phyloP scores from a whole-genome alignment of 2,797 vertebrate genomes.

The Phoxinus dragarum region DNA sequence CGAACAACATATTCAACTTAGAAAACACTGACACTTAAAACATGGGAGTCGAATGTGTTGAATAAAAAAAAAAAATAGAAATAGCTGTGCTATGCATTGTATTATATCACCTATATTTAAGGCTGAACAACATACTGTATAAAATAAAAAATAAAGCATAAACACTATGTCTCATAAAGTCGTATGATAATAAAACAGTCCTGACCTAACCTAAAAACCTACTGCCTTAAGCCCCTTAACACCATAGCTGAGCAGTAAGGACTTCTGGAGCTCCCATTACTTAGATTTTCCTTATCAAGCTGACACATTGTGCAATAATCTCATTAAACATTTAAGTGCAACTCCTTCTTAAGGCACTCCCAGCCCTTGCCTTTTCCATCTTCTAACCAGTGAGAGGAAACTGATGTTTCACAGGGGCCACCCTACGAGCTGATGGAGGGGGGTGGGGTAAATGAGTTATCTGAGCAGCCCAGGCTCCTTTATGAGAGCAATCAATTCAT shows the following conservation, averaged over 20 bases:
- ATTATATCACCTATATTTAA: neutral
- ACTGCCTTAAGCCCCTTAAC: slow-evolving; percentile 3
- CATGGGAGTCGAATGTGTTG: neutral
- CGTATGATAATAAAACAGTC: slow-evolving; percentile 2
- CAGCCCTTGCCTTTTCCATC: slow-evolving; percentile 29
- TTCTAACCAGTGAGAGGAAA: slow-evolving; percentile 49
- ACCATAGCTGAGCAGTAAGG: slow-evolving; percentile 41
- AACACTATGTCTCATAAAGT: neutral
- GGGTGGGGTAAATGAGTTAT: slow-evolving; percentile 35
- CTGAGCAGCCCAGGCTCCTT: slow-evolving; percentile 35
- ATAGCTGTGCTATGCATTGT: neutral
- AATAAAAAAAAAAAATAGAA: neutral
- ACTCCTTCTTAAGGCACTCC: slow-evolving; percentile 59
- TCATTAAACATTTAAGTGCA: slow-evolving; percentile 76
- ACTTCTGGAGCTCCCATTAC: slow-evolving; percentile 46
- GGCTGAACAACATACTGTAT: neutral
- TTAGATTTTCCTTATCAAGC: slow-evolving; percentile 49
- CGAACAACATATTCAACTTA: neutral
- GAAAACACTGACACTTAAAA: neutral
- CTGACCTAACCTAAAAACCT: slow-evolving; percentile 29
- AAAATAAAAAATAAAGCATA: neutral
- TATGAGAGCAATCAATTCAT: slow-evolving; percentile 55
- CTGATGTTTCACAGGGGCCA: slow-evolving; percentile 31
- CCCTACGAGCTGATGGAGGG: slow-evolving; percentile 41
- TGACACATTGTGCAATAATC: slow-evolving; percentile 52